Base-by-base conservation (phyloP, 2,888 invertebrate genomes). In the Mechanitis mazaeus region DNA sequence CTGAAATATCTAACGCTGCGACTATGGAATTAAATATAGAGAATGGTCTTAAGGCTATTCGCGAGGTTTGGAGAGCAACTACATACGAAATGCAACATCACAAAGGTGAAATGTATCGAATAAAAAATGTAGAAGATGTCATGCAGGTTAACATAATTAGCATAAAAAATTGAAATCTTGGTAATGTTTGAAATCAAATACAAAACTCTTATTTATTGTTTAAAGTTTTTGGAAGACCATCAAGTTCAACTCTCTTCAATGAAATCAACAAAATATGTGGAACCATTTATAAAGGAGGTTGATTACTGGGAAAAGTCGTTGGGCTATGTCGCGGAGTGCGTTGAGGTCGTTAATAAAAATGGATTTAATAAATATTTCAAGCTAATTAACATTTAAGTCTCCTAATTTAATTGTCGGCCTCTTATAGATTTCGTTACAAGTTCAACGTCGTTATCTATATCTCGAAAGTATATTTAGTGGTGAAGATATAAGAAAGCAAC, bases 21-120 rank as follows among this genome's bases (percentile, higher is more conserved):
- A 95, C 95, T 1, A 96, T 97, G 94, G 97, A 97, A 81, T 79
- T 96, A 58, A 94, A 94, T 71, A 96, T 97, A 72, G 97, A 97
- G 85, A 93, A 93, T 77, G 94, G 93, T n/a, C 82, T 97, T 31
- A 93, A 93, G 77, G 91, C 91, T 35, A 96, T 97, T 57, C 85
- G 89, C 33, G 92, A 93, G 54, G 90, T 93, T 12, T 97, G 97
- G 97, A 91, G 92, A 62, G 85, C 79, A 2, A 94, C 95, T 69
- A 91, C 91, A 0, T 91, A 95, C 67, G 95, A 95, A 75, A 94
- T 96, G 91, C 83, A 89, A 3, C 92, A 93, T 1, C 94, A 95
- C 76, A 94, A 92, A 75, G 93, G 93, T 57, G 91, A 90, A 6
- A 92, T 94, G 75, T 95, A 92, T 81, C 93, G 91, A 74, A 92